Percentiles rank a stretch among this genome's conserved stretches.
phyloP scores from a whole-genome alignment of 2,888 invertebrate species.

The Eristalis pertinax region DNA sequence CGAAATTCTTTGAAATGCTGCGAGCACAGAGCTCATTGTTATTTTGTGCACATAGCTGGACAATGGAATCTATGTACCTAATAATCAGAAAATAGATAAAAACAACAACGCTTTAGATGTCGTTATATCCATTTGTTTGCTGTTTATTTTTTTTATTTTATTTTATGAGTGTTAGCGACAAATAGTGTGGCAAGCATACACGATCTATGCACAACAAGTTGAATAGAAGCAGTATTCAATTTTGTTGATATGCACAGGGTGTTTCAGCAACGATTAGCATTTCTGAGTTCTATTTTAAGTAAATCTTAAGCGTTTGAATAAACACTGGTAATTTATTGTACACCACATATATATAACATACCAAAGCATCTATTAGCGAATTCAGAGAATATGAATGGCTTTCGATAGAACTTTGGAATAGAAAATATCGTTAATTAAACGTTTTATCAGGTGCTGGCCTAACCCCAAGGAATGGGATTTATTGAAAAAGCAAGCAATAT shows the following conservation, averaged over 20 bases:
- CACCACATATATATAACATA: background rate
- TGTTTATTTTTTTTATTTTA: constrained; percentile 4
- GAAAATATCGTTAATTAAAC: no score
- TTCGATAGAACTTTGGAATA: background rate
- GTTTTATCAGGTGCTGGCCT: background rate
- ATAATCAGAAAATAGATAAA: constrained; percentile 16
- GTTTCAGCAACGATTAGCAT: background rate
- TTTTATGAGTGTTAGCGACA: constrained; percentile 14
- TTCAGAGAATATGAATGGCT: background rate
- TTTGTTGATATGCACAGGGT: constrained; percentile 8
- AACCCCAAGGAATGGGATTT: background rate
- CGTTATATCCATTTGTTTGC: constrained; percentile 17
- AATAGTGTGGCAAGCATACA: constrained; percentile 29
- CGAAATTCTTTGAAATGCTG: constrained; percentile 24
- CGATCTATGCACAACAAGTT: constrained; percentile 22
- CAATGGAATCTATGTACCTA: constrained; percentile 16
- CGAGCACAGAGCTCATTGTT: constrained; percentile 21
- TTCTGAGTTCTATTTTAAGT: background rate
- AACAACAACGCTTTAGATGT: constrained; percentile 19
- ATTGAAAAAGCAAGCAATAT: background rate
- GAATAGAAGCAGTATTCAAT: background rate
- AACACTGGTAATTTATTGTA: background rate
- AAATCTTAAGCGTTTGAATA: background rate
- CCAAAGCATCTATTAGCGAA: background rate
- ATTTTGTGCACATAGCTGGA: constrained; percentile 30